Evolutionary conservation across 2,888 invertebrate species (phyloP).

Genomic region (Spilosoma lubricipeda): DNA sequence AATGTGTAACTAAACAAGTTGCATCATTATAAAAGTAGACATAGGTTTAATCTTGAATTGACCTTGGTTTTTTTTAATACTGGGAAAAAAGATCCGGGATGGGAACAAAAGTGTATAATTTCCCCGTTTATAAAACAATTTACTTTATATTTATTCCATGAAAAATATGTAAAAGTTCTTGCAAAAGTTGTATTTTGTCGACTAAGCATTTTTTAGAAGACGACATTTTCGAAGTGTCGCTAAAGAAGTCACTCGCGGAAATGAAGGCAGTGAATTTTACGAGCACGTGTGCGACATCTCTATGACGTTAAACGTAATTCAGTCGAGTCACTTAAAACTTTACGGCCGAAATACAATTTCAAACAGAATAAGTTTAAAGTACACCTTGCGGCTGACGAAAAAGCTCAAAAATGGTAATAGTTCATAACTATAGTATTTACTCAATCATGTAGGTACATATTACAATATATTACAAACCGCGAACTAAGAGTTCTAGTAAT

Average conservation of each 20-base stretch:
- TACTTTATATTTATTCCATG: neutral
- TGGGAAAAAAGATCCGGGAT: neutral
- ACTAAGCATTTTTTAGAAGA: neutral
- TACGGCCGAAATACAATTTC: conserved; percentile 12
- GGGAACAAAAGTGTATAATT: neutral
- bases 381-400: conserved; percentile 4
- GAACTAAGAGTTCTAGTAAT: too few relatives aligned
- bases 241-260: conserved; percentile 8
- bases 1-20: neutral
- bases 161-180: neutral
- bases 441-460: neutral
- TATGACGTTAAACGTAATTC: conserved; percentile 10
- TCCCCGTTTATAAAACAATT: neutral
- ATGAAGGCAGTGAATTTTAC: conserved; percentile 10
- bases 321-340: conserved; percentile 11
- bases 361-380: conserved; percentile 12
- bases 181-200: neutral
- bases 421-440: too few relatives aligned
- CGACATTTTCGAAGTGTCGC: neutral
- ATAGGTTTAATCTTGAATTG: neutral
- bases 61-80: neutral
- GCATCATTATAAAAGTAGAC: neutral
- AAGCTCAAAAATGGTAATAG: neutral
- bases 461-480: too few relatives aligned
- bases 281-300: conserved; percentile 6